A percentile compares a stretch with the other conserved stretches of the same genome.
Conservation (phyloP, 2,113 vertebrate species). For the Dendropsophus ebraccatus region DNA sequence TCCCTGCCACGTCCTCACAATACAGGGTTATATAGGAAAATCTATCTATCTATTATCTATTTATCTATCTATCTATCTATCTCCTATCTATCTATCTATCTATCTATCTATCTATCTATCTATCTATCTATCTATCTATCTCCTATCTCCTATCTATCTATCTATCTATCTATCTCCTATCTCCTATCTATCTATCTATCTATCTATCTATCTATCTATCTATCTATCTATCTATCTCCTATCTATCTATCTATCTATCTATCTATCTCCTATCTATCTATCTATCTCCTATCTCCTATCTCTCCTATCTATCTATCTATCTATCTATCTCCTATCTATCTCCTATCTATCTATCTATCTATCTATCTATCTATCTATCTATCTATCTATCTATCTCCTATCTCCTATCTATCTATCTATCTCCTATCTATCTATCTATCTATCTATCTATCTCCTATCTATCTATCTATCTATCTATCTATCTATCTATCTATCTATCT, state of each 20-base stretch:
- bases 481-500: background rate
- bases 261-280: background rate
- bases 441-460: no score
- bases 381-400: no score
- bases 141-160: background rate
- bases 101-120: no score
- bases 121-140: slow-evolving; percentile 27
- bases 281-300: background rate
- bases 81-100: no score
- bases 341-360: no score
- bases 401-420: no score
- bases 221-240: slow-evolving; percentile 15
- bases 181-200: background rate
- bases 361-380: slow-evolving; percentile 3
- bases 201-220: slow-evolving; percentile 12
- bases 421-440: no score
- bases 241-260: slow-evolving; percentile 5
- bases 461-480: background rate
- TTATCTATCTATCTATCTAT: no score
- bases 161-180: slow-evolving; percentile 12
- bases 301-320: no score
- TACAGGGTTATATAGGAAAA: no score
- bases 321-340: background rate
- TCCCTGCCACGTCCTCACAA: no score
- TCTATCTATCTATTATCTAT: no score